Evolutionary conservation across 2,888 invertebrate genomes (phyloP).

Genomic region (Microdon myrmicae): DNA sequence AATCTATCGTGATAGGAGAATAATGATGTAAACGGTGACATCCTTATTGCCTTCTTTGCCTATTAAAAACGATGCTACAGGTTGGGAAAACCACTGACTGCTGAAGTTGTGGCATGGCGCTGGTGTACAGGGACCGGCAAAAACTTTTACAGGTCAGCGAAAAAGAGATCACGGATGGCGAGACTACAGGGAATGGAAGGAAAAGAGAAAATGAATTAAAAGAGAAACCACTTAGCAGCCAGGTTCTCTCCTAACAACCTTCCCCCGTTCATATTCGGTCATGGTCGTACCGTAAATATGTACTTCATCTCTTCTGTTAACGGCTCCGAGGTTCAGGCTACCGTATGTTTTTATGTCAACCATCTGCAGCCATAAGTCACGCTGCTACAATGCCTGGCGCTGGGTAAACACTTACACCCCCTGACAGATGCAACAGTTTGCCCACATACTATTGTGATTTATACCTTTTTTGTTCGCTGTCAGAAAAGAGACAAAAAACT

Average conservation of each 20-base stretch:
- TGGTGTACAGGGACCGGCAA: no score
- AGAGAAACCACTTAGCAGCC: no score
- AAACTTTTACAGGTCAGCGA: no score
- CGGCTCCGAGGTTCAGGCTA: constrained; percentile 11
- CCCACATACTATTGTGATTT: constrained; percentile 28
- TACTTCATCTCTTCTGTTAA: background rate
- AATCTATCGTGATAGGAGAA: constrained; percentile 2
- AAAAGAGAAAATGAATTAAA: background rate
- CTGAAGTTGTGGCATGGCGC: no score
- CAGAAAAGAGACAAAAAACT: background rate
- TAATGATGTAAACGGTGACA: constrained; percentile 1
- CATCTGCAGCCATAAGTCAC: constrained; percentile 12
- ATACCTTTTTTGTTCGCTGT: constrained; percentile 2
- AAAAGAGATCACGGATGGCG: no score
- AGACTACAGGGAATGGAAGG: no score
- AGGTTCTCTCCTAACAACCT: background rate
- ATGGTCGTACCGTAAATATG: constrained; percentile 24
- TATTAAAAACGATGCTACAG: constrained; percentile 17
- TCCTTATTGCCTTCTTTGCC: constrained; percentile 5
- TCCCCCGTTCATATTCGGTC: constrained; percentile 34
- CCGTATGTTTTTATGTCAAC: constrained; percentile 36
- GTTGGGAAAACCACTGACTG: no score
- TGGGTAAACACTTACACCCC: constrained; percentile 18
- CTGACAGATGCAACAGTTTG: constrained; percentile 30
- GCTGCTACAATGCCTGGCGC: constrained; percentile 1